A percentile compares a stretch with the other conserved stretches of the same genome.
Conservation (phyloP, 2,113 vertebrate species). For the Amazona guildingii region DNA sequence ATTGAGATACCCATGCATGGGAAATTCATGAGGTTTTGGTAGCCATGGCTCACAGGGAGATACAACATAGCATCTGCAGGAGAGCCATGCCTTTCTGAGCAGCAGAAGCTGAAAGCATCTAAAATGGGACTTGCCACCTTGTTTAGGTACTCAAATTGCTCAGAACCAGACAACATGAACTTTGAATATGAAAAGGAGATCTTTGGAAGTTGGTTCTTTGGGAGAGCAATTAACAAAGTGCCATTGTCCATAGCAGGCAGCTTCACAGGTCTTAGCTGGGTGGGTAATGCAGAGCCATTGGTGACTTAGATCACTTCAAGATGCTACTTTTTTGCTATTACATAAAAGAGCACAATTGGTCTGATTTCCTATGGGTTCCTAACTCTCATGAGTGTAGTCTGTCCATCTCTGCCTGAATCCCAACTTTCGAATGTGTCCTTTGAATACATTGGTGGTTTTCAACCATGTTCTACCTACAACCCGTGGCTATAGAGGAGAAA, state of each 20-base stretch:
- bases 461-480: not conserved
- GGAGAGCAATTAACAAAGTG: not conserved
- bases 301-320: not conserved
- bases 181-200: not conserved
- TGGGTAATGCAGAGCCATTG: not conserved
- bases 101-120: not conserved
- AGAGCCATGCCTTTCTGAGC: not conserved
- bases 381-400: fast-evolving
- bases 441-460: not conserved
- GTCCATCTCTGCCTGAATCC: not conserved
- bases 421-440: not conserved
- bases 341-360: not conserved
- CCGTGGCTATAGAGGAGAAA: not conserved
- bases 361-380: not conserved
- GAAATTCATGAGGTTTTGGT: not conserved
- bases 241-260: not conserved
- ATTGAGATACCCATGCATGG: not conserved
- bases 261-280: not conserved
- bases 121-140: not conserved
- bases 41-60: not conserved
- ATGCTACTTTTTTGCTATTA: not conserved
- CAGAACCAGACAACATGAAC: not conserved
- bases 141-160: not conserved
- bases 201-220: not conserved
- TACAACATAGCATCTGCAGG: not conserved